Conservation (phyloP, 1,140 invertebrate genomes). For the Aethina tumida region DNA sequence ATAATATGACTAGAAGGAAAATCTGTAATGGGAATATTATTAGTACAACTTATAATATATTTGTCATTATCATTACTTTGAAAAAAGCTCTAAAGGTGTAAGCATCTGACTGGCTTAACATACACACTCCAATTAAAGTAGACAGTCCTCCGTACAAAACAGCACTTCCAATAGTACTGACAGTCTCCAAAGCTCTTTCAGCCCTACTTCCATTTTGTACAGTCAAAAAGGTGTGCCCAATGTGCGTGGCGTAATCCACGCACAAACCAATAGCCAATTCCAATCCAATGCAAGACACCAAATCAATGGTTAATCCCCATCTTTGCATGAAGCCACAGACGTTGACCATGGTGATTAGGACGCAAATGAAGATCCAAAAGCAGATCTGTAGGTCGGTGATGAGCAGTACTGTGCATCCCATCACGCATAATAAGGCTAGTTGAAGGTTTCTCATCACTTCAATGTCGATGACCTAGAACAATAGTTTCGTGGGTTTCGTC, state of each 20-base stretch:
- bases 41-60: neutral
- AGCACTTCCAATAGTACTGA: constrained; percentile 68
- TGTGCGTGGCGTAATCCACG: constrained; percentile 82
- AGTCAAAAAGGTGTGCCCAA: constrained; percentile 72
- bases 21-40: constrained; percentile 41
- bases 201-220: constrained; percentile 42
- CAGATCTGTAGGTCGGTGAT: constrained; percentile 73
- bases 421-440: constrained; percentile 69
- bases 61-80: constrained; percentile 40
- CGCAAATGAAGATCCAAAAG: constrained; percentile 68
- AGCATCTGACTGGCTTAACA: constrained; percentile 61
- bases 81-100: constrained; percentile 75
- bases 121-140: constrained; percentile 64
- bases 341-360: constrained; percentile 66
- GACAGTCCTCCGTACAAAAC: constrained; percentile 73
- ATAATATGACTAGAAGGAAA: constrained; percentile 63
- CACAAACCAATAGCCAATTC: constrained; percentile 80
- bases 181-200: constrained; percentile 54
- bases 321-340: constrained; percentile 72
- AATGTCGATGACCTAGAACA: constrained; percentile 48
- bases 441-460: constrained; percentile 72
- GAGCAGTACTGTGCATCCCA: constrained; percentile 66
- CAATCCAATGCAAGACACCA: constrained; percentile 73
- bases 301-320: constrained; percentile 77
- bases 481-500: constrained; percentile 1